Evolutionary conservation across 2,113 vertebrate genomes (phyloP), one percentile per base, ranked within the genome.

Genomic region (Pyxicephalus adspersus): DNA sequence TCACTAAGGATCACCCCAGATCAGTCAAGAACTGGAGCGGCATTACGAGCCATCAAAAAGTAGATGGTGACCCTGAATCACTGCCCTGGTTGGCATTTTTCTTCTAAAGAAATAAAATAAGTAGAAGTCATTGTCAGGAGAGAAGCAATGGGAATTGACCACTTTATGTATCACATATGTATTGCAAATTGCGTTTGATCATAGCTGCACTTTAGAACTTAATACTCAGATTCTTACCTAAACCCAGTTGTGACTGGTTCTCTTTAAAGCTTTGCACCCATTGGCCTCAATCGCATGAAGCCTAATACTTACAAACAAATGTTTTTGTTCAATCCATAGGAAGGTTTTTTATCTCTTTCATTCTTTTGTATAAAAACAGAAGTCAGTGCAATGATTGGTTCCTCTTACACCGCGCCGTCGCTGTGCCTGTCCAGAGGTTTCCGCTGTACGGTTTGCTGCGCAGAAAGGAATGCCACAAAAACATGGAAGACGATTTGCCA

Each of bases 401-500:
- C 5, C 34, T 20, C 55, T 97, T 92, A 99, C 34, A 98, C 97
- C 0, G 93, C 94, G 0, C 87, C 95, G 89, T 95, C 95, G 0
- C 83, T 84, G 63, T 83, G 89, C 84, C 92, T 95, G 86, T 98
- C 96, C 83, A 91, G 85, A 0, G 95, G 89, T 84, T 94, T 96
- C 78, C 97, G 90, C 0, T 87, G 89, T 83, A 96, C 85, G 66
- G 91, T 98, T 89, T 98, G 95, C 0, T 92, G 45, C 0, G 95
- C 95, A 26, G 96, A 94, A 29, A 98, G 85, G 54, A 87, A 89
- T 0, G 96, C 96, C 74, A 97, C 96, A 0, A 88, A 93, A 8
- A 95, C 28, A 86, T 99, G 97, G 89, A 99, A 99, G 25, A 93
- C 78, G 67, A 99, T 93, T 83, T 98, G 97, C 96, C 95, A 97